Evolutionary conservation across 2,797 vertebrate species (phyloP).

Genomic region (Tenualosa thibaudeaui): DNA sequence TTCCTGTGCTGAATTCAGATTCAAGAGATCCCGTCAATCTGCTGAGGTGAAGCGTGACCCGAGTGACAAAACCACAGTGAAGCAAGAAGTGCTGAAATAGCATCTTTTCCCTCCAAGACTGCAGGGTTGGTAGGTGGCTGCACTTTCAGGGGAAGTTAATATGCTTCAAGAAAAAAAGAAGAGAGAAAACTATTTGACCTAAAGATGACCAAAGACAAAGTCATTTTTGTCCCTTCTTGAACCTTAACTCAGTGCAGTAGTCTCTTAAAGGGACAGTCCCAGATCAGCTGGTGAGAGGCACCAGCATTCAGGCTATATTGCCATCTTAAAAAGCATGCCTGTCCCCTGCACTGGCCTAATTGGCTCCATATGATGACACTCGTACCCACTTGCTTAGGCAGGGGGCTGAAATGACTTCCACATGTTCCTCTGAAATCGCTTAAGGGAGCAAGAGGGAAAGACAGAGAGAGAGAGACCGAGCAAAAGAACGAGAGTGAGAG

Average conservation of each 20-base stretch:
- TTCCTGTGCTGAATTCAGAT: not conserved
- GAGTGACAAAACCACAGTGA: conserved; percentile 20
- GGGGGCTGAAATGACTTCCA: conserved; percentile 60
- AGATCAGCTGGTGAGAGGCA: conserved; percentile 46
- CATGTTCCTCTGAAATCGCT: conserved; percentile 53
- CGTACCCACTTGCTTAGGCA: conserved; percentile 50
- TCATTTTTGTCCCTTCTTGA: not conserved
- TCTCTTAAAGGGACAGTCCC: conserved; percentile 48
- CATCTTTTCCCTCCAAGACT: conserved; percentile 8
- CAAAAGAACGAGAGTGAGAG: not conserved
- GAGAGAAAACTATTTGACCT: conserved; percentile 36
- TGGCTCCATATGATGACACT: conserved; percentile 60
- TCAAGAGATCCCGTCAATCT: not conserved
- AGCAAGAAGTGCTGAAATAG: conserved; percentile 29
- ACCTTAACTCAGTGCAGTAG: not conserved
- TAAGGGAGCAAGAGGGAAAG: conserved; percentile 43
- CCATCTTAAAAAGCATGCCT: conserved; percentile 41
- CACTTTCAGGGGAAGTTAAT: conserved; percentile 5
- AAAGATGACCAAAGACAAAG: conserved; percentile 28
- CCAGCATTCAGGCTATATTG: conserved; percentile 42
- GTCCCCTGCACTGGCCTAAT: conserved; percentile 52
- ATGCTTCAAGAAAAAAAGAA: conserved; percentile 12
- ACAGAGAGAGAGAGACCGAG: conserved; percentile 19
- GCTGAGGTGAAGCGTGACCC: not conserved
- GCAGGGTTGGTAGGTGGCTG: not conserved